Base-by-base conservation (phyloP, 2,113 vertebrate species). In the Epinephelus moara region DNA sequence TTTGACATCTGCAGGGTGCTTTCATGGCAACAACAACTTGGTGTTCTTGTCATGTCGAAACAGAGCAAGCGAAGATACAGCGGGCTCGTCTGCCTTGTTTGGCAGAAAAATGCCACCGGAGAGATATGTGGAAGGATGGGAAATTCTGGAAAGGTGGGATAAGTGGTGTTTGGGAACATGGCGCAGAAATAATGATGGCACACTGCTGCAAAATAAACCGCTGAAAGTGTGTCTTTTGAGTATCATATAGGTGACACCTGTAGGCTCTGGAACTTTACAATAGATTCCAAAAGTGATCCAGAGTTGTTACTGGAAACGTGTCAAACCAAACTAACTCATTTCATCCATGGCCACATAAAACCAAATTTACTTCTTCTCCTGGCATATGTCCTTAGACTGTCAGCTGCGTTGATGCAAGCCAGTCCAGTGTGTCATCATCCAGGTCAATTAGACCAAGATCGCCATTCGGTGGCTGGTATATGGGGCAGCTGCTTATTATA, bases 11-110 rank as follows among this genome's bases (percentile, higher is more conserved):
- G 33, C 42, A 42, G 53, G 23, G 25, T 0, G 18, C 56, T 60
- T 81, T 84, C 56, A 33, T 50, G 42, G 50, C 25, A n/a, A 55
- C 30, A 74, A 78, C 56, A 63, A 57, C 30, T 61, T 21, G 64
- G 27, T 21, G 67, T 53, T 23, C 47, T 40, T 86, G 78, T 74
- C 74, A 49, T 64, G 47, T 80, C 52, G 23, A 52, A 55, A 47
- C 25, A 18, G 45, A 56, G 5, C 0, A 2, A 9, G n/a, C 21
- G 25, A 18, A 27, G 33, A 62, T 6, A 12, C 14, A 14, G 11
- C 21, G 7, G 3, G 18, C 0, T 68, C 0, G 5, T 21, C 23
- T 61, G 53, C 52, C 7, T n/a, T 52, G 53, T 53, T 67, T 60
- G 52, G 25, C 19, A 59, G 57, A 59, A 67, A 42, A 69, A 33